Conservation (phyloP, 1,140 invertebrate species). For the Drosophila ananassae region DNA sequence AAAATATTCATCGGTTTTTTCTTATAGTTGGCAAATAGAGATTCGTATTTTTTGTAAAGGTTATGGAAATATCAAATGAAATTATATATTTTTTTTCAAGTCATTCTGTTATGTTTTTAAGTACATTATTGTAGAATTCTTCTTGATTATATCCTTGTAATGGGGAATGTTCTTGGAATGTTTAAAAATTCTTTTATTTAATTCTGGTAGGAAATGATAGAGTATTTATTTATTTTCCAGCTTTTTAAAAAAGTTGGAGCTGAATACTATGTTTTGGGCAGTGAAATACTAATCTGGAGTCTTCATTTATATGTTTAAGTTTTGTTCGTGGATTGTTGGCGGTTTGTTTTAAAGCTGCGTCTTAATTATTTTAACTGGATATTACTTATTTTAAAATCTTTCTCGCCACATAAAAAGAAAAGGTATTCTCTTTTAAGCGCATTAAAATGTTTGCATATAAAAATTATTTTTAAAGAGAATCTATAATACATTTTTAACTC, state of each 20-base stretch:
- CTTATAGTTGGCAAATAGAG: neutral
- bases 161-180: neutral
- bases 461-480: neutral
- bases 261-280: slow-evolving; percentile 2
- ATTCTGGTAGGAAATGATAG: neutral
- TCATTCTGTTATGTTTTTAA: neutral
- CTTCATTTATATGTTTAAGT: neutral
- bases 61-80: neutral
- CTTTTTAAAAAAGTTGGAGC: neutral
- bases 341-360: neutral
- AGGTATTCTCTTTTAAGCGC: neutral
- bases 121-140: no score
- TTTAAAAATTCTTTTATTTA: no score
- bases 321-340: neutral
- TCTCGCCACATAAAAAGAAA: neutral
- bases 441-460: neutral
- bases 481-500: neutral
- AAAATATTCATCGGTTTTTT: neutral
- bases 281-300: neutral
- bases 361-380: neutral
- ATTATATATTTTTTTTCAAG: no score
- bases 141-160: neutral
- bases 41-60: neutral
- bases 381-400: neutral
- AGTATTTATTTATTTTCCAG: neutral